These are phyloP conservation scores for Rhynchotus rufescens DNA, from an alignment of 2,797 vertebrate genomes.

Conservation along the genomic window DNA sequence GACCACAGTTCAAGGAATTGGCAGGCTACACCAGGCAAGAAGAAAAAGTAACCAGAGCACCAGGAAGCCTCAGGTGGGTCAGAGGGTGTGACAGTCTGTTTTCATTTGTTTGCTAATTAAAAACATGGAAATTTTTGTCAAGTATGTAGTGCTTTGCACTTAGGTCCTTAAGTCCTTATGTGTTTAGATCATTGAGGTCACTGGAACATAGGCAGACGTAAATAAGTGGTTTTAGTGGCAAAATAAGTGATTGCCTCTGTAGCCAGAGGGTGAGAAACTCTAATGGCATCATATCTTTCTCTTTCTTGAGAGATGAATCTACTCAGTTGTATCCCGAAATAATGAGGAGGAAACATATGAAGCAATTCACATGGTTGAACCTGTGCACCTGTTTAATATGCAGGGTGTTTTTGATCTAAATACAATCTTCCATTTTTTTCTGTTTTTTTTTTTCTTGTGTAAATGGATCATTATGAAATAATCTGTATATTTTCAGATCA, in stretches of 20 bases:
- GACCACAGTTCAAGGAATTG: conserved; percentile 84
- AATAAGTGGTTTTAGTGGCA: not conserved
- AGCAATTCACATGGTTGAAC: not conserved
- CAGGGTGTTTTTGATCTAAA: not conserved
- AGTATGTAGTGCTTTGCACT: not conserved
- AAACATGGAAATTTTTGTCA: not conserved
- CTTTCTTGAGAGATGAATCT: not conserved
- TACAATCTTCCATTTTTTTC: not conserved
- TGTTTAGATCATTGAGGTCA: not conserved
- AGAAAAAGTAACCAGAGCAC: conserved; percentile 68
- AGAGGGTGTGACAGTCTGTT: not conserved
- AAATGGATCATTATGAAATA: not conserved
- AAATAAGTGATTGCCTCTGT: rapidly evolving
- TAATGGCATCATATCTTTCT: not conserved
- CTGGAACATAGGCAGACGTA: not conserved
- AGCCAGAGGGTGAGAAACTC: not conserved
- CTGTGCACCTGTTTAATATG: not conserved
- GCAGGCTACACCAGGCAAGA: conserved; percentile 81
- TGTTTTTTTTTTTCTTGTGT: not conserved
- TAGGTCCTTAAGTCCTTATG: not conserved
- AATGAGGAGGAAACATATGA: not conserved
- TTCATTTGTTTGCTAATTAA: not conserved
- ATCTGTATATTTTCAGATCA: not conserved
- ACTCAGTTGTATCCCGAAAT: not conserved
- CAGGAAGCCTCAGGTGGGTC: conserved; percentile 87